Conservation (phyloP, 2,888 invertebrate genomes). For the Neoaliturus tenellus region DNA sequence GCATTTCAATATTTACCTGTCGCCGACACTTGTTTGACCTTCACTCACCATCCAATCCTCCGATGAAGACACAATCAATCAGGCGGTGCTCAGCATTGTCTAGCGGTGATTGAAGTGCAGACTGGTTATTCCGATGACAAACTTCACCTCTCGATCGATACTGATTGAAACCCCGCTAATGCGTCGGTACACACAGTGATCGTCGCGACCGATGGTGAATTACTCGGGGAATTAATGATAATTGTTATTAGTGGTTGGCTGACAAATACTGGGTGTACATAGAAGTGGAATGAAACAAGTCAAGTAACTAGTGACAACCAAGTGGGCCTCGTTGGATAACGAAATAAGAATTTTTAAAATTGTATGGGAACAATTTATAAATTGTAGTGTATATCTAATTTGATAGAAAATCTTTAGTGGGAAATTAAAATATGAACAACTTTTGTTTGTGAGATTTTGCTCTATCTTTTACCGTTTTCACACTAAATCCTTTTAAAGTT, state of each 20-base stretch:
- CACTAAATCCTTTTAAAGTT: no score
- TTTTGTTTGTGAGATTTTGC: no score
- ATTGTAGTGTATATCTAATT: no score
- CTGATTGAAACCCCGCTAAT: background rate
- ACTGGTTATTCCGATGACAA: background rate
- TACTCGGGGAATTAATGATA: background rate
- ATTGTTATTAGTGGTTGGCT: background rate
- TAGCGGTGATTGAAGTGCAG: background rate
- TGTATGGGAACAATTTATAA: no score
- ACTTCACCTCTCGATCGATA: background rate
- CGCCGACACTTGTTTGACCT: constrained; percentile 3
- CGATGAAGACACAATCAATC: constrained; percentile 6
- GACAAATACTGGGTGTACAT: no score
- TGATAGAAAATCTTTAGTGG: no score
- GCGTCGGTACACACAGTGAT: background rate
- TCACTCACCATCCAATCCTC: background rate
- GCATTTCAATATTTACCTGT: constrained; percentile 4
- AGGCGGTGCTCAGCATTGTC: background rate
- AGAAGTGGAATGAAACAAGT: no score
- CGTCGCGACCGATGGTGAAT: background rate
- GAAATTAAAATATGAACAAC: no score
- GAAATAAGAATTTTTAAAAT: no score
- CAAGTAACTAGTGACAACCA: no score
- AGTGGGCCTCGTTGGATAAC: no score
- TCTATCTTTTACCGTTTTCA: no score